Percentiles rank a stretch among this genome's conserved stretches.
Evolutionary conservation across 2,888 invertebrate species (phyloP).

Genomic region (Pseudococcus jackbeardsleyi): DNA sequence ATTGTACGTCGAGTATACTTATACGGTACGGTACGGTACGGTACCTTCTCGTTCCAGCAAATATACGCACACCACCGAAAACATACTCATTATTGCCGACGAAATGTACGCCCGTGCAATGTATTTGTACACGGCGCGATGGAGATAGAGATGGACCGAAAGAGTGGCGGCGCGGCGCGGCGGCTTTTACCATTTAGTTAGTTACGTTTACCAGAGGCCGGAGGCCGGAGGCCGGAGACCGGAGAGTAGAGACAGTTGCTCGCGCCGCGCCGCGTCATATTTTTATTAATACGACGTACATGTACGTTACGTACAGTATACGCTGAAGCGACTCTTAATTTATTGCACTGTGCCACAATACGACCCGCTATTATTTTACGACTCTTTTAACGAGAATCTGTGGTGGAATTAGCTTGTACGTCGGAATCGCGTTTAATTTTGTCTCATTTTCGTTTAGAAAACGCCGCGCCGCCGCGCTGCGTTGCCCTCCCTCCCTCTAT

Average conservation of each 20-base stretch:
- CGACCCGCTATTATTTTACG: conserved; percentile 35
- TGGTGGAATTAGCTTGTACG: neutral
- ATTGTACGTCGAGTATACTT: neutral
- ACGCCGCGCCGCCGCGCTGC: conserved; percentile 17
- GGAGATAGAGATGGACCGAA: neutral
- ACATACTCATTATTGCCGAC: conserved; percentile 12
- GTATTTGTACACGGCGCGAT: neutral
- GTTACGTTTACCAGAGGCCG: neutral
- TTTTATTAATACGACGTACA: conserved; percentile 58
- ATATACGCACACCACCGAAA: conserved; percentile 9
- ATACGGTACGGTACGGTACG: neutral
- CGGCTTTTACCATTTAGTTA: neutral
- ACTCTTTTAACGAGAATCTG: conserved; percentile 37
- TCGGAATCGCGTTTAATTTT: conserved; percentile 11
- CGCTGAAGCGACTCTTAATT: conserved; percentile 5
- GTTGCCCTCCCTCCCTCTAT: no score
- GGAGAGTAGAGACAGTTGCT: conserved; percentile 6
- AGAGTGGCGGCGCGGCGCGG: neutral
- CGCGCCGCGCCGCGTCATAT: conserved; percentile 52
- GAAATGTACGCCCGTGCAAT: neutral
- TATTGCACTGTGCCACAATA: conserved; percentile 18
- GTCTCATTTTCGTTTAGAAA: conserved; percentile 1
- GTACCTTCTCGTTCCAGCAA: neutral
- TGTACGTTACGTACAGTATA: neutral
- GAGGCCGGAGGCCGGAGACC: neutral